Conservation (phyloP, 2,888 invertebrate genomes). For the Ptycholaimellus sp. region DNA sequence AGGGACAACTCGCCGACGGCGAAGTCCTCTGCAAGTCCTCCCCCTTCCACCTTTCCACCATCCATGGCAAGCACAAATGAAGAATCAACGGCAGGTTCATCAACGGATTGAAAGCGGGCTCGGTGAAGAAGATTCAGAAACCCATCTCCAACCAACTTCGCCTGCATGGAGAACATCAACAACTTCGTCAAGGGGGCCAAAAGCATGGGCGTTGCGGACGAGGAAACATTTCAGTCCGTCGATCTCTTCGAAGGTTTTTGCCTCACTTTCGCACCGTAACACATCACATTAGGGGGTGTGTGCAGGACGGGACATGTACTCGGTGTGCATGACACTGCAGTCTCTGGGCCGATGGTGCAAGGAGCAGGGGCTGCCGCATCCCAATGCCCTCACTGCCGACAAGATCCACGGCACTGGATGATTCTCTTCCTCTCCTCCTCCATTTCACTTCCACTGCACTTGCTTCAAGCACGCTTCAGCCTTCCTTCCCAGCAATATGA, state of each 20-base stretch:
- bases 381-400: no score
- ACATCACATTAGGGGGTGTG: no score
- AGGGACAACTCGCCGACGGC: constrained; percentile 59
- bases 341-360: no score
- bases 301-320: no score
- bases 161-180: constrained; percentile 92
- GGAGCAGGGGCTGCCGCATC: no score
- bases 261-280: no score
- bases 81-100: constrained; percentile 38
- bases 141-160: constrained; percentile 70
- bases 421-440: no score
- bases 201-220: constrained; percentile 51
- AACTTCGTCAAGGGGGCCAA: constrained; percentile 59
- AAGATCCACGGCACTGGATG: no score
- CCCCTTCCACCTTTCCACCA: neutral
- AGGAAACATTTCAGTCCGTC: constrained; percentile 77
- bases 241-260: constrained; percentile 95
- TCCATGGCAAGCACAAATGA: neutral
- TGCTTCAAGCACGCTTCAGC: no score
- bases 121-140: constrained; percentile 65
- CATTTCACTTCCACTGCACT: no score
- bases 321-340: no score
- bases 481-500: no score
- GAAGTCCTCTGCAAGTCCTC: constrained; percentile 56
- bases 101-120: constrained; percentile 54